phyloP scores from a whole-genome alignment of 1,140 invertebrate genomes.

The Parasteatoda tepidariorum region DNA sequence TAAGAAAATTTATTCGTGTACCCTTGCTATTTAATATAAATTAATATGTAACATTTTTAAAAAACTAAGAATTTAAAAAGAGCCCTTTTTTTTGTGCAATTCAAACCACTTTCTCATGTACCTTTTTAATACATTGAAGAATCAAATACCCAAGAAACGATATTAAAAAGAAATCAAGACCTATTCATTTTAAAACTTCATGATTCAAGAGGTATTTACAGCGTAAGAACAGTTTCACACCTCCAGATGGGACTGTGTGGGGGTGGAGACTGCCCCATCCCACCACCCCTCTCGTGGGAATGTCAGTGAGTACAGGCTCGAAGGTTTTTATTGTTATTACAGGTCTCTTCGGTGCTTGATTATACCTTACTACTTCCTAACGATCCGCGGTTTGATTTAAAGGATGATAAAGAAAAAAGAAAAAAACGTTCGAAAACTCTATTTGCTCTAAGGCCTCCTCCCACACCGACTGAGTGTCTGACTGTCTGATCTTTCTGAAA shows the following conservation, averaged over 20 bases:
- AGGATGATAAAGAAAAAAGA: neutral
- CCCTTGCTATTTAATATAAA: no score
- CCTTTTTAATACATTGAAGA: no score
- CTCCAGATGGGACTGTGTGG: neutral
- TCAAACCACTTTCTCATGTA: no score
- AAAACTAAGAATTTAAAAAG: no score
- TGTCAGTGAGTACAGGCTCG: neutral
- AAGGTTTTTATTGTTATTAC: slow-evolving; percentile 9
- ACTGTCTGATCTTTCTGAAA: neutral
- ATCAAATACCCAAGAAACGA: no score
- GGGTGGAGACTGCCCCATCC: neutral
- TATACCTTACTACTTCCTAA: slow-evolving; percentile 33
- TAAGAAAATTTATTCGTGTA: no score
- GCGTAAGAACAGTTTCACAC: slow-evolving; percentile 32
- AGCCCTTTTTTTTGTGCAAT: no score
- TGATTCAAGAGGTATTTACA: neutral
- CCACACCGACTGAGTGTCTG: slow-evolving; percentile 29
- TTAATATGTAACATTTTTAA: no score
- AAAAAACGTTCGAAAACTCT: slow-evolving; percentile 45
- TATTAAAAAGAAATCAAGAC: neutral
- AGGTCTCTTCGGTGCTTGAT: slow-evolving; percentile 13
- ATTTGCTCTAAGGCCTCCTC: slow-evolving; percentile 36
- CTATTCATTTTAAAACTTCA: slow-evolving; percentile 5
- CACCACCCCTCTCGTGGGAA: slow-evolving; percentile 29
- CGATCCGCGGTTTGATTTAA: slow-evolving; percentile 43